These are phyloP conservation scores for Brachionus asplanchnoidis DNA, from an alignment of 1,140 invertebrate species.

Conservation along the genomic window DNA sequence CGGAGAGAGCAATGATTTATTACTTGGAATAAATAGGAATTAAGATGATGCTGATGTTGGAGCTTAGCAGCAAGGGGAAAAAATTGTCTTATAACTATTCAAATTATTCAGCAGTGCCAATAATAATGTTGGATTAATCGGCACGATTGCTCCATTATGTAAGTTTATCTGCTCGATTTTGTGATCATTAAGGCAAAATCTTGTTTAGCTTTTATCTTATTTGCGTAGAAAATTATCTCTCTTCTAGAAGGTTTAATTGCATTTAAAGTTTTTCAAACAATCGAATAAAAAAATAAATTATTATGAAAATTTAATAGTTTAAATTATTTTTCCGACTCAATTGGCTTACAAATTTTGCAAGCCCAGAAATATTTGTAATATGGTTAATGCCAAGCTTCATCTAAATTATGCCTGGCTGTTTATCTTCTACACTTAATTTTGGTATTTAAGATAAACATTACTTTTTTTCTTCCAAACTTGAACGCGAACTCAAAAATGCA, in stretches of 20 bases:
- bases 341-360: not conserved
- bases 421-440: not conserved
- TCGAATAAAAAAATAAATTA: conserved; percentile 2
- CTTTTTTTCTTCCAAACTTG: not conserved
- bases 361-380: not conserved
- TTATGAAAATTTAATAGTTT: conserved; percentile 2
- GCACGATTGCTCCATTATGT: conserved; percentile 1
- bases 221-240: not conserved
- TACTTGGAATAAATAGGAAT: not conserved
- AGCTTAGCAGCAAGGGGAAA: not conserved
- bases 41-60: not conserved
- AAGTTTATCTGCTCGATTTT: not conserved
- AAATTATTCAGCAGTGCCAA: not conserved
- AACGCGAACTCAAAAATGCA: not conserved
- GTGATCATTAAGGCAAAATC: not conserved
- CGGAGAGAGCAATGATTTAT: not conserved
- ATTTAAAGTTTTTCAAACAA: conserved; percentile 3
- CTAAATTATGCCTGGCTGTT: not conserved
- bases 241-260: not conserved
- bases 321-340: conserved; percentile 32
- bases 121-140: not conserved
- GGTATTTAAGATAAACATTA: conserved; percentile 1
- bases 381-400: not conserved
- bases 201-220: not conserved
- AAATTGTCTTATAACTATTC: not conserved